Percentiles rank a stretch among this genome's conserved stretches.
phyloP scores from a whole-genome alignment of 2,113 vertebrate genomes.

The Cyanistes caeruleus region DNA sequence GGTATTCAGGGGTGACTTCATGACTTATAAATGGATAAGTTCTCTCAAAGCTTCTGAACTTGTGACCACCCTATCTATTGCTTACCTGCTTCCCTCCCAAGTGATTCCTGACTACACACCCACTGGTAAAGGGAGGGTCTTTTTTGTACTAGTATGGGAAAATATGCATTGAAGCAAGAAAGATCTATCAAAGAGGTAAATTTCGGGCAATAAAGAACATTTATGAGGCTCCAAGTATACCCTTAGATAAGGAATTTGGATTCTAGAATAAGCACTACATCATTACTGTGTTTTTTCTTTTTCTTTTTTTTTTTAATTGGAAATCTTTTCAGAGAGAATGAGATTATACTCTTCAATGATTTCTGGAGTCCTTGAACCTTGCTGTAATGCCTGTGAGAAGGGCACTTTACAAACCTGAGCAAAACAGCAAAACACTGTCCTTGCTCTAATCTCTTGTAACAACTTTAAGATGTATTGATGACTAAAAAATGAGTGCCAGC shows the following conservation, averaged over 20 bases:
- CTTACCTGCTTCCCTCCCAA: not conserved
- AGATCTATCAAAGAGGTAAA: not conserved
- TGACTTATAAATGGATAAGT: not conserved
- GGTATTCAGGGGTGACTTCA: not conserved
- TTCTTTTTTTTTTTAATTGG: not conserved
- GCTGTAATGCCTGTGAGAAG: not conserved
- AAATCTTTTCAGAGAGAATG: too few relatives aligned
- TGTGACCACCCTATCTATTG: not conserved
- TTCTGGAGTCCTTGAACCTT: not conserved
- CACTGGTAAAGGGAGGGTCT: not conserved
- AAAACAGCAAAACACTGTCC: not conserved
- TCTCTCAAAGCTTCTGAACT: not conserved
- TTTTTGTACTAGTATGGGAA: not conserved
- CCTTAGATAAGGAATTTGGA: not conserved
- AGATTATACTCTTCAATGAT: not conserved
- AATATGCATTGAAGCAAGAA: not conserved
- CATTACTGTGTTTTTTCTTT: not conserved
- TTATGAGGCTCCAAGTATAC: not conserved
- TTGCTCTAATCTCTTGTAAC: not conserved
- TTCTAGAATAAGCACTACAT: not conserved
- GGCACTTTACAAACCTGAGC: not conserved
- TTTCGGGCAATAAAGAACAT: not conserved
- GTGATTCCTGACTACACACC: not conserved
- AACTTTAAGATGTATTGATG: not conserved
- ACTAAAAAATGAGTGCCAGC: not conserved